Base-by-base conservation (phyloP, 2,797 vertebrate species). In the Tolypeutes matacus region DNA sequence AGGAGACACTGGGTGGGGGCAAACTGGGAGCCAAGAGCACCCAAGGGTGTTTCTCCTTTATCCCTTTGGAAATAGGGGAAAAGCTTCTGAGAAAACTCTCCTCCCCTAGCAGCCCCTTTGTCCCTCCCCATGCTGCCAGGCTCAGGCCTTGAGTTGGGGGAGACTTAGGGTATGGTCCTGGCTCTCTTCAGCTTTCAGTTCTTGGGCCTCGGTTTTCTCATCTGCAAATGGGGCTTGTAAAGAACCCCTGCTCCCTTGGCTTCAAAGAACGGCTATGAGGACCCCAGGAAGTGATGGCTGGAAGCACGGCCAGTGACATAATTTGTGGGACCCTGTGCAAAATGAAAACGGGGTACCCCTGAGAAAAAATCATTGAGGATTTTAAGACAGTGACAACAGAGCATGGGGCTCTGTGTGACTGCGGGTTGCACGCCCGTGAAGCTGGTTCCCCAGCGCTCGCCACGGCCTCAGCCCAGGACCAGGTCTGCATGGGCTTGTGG, bases 391-490 rank as follows among this genome's bases (percentile, higher is more conserved):
- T 2, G 18, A 9, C 15, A 12, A 58, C 36, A 62, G 70, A 62
- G 6, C 27, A 0, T 39, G 1, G 7, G 29, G 21, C 8, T 58
- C 51, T 3, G 17, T 1, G 20, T 39, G 60, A 0, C 0, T 2
- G 11, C 0, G 6, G 76, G 36, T 3, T 15, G 0, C 3, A 0
- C 0, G 36, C 3, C 15, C n/a, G 8, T 2, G 39, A 27, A 25
- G 58, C 36, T 5, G n/a, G 58, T 11, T 75, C 12, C 27, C 31
- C 25, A 13, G 25, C 2, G 0, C 31, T 7, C 58, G 9, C 69
- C 29, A 9, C 46, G 8, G 46, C 46, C 46, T 11, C 46, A 2
- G 31, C 25, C 10, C 2, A 4, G 46, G 67, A 62, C 25, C 58
- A 42, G 83, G 31, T 42, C 51, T 27, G 21, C 1, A 0, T 27